Evolutionary conservation across 2,797 vertebrate genomes (phyloP), one percentile per base, ranked within the genome.

Genomic region (Chrysocyon brachyurus): DNA sequence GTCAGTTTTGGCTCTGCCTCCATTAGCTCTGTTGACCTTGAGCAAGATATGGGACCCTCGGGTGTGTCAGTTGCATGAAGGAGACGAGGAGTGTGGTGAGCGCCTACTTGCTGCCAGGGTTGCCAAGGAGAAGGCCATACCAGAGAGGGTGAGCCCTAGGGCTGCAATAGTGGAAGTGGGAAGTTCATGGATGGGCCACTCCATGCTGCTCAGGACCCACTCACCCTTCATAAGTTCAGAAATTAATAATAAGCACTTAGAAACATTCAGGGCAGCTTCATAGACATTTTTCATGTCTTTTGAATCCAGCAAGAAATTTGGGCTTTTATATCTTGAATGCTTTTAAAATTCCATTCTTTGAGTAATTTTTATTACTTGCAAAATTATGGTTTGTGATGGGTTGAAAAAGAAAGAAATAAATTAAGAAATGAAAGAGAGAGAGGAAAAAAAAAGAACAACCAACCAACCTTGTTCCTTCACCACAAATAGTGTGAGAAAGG

Each of bases 331-430:
- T 49, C 94, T 64, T 92, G 28, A 28, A 46, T 70, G 81, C 12
- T 77, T 96, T 92, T 40, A 90, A 90, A 87, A 92, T 81, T 82
- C 63, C 70, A 82, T 61, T 86, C 54, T 82, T 59, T 19, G 70
- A 84, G 4, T 11, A 61, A 54, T 86, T 95, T 94, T 92, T 83
- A 90, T 64, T 92, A 17, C 59, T 85, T 85, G 68, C 15, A 70
- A 93, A 95, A 84, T 31, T 59, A 75, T n/a, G 46, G 33, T 70
- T 64, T 95, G 75, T 52, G n/a, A 78, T 36, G 3, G 82, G 70
- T n/a, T 73, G 40, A 63, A 40, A 75, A 75, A 73, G 40, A 73
- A 73, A 49, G 72, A 75, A 75, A 75, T 46, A 28, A 63, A 28
- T 63, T 49, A 75, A 75, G 40, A 73, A 24, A 46, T 49, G 14